These are phyloP conservation scores for Folsomia candida DNA, from an alignment of 2,888 invertebrate species.

Conservation along the genomic window DNA sequence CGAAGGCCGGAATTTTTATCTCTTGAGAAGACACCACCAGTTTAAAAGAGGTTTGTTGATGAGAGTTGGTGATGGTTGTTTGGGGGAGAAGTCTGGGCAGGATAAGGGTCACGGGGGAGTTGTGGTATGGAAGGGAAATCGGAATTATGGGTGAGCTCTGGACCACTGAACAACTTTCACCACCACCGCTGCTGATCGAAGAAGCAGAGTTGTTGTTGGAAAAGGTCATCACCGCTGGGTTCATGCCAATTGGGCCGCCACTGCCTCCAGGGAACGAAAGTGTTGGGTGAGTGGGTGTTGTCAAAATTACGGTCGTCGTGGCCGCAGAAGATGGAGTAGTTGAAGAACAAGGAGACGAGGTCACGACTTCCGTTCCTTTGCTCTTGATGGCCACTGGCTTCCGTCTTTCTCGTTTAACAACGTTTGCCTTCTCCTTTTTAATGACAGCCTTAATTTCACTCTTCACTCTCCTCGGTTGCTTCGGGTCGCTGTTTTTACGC, in stretches of 20 bases:
- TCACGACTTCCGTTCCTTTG: not conserved
- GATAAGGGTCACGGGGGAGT: constrained; percentile 20
- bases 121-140: not conserved
- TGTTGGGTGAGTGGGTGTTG: not conserved
- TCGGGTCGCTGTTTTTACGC: not conserved
- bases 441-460: too few relatives aligned
- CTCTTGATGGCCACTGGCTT: not conserved
- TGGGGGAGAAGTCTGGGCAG: constrained; percentile 10
- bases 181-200: not conserved
- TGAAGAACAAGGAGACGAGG: not conserved
- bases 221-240: not conserved
- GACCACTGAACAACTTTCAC: not conserved
- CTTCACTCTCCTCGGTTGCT: too few relatives aligned
- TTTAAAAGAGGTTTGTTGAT: constrained; percentile 9
- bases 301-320: not conserved
- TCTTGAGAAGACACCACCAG: constrained; percentile 19
- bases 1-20: constrained; percentile 17
- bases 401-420: not conserved
- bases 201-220: too few relatives aligned
- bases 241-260: not conserved
- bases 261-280: not conserved
- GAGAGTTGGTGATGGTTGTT: not conserved
- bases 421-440: not conserved
- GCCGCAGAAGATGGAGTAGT: not conserved
- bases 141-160: not conserved